These are phyloP conservation scores for Anabacerthia variegaticeps DNA, from an alignment of 2,797 vertebrate species.

Conservation along the genomic window DNA sequence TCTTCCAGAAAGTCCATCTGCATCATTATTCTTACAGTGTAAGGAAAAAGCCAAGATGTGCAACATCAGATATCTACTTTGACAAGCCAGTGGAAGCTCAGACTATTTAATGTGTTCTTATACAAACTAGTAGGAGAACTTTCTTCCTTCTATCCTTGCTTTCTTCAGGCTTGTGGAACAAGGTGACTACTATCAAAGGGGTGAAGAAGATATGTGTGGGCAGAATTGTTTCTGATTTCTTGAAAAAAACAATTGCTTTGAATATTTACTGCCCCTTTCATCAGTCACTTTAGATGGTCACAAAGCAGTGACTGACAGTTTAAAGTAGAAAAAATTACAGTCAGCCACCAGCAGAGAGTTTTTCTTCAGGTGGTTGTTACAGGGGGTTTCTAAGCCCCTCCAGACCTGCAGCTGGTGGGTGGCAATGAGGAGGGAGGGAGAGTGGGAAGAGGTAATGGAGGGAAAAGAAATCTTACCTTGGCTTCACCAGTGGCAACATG, in stretches of 20 bases:
- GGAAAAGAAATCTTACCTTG: slow-evolving; percentile 68
- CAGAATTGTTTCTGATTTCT: not conserved
- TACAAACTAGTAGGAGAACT: not conserved
- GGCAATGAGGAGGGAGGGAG: slow-evolving; percentile 4
- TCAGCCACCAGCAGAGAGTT: not conserved
- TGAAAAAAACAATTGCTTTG: not conserved
- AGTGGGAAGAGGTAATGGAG: slow-evolving; percentile 57
- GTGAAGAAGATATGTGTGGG: not conserved
- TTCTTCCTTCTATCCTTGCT: not conserved
- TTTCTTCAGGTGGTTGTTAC: not conserved
- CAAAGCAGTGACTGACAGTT: not conserved
- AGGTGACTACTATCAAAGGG: not conserved
- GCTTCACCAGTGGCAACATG: slow-evolving; percentile 72
- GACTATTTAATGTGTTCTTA: not conserved
- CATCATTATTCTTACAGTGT: not conserved
- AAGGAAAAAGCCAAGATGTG: not conserved
- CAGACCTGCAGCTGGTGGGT: not conserved
- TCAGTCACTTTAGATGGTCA: not conserved
- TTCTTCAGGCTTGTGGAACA: not conserved
- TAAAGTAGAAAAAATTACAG: not conserved
- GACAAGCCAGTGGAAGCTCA: not conserved
- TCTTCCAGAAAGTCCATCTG: slow-evolving; percentile 5
- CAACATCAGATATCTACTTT: not conserved
- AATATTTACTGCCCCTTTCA: not conserved
- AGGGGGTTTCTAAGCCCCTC: not conserved